These are phyloP conservation scores for Aplidium turbinatum DNA, from an alignment of 23 tunicate species.

Conservation along the genomic window DNA sequence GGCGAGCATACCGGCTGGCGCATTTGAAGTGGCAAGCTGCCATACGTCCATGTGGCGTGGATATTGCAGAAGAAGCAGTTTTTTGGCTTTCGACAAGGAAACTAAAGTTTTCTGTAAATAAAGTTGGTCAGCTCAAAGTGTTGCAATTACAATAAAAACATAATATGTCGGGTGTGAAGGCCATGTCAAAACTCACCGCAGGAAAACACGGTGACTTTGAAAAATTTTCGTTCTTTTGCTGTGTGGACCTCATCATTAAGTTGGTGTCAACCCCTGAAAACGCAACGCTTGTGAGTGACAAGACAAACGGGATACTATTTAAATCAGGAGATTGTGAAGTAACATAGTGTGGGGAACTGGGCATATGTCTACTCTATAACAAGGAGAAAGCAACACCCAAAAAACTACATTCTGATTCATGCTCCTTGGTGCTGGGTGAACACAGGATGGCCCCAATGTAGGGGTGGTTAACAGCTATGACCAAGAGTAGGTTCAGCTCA, in stretches of 20 bases:
- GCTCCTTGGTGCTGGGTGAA: no score
- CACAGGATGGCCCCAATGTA: no score
- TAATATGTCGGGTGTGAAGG: background rate
- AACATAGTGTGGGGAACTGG: background rate
- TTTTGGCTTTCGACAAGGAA: conserved; percentile 24
- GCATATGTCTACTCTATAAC: no score
- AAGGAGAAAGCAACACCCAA: no score
- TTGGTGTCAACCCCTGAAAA: conserved; percentile 62
- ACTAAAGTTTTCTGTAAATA: conserved; percentile 35
- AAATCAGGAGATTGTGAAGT: background rate
- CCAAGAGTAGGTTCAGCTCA: no score
- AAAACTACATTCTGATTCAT: no score
- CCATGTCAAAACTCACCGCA: conserved; percentile 15
- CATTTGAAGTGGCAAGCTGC: conserved; percentile 26
- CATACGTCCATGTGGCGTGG: conserved; percentile 59
- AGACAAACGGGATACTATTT: no score
- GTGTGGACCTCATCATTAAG: conserved; percentile 20
- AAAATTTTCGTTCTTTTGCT: background rate
- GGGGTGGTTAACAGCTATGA: no score
- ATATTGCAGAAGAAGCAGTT: conserved; percentile 61
- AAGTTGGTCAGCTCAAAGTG: background rate
- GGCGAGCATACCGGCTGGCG: conserved; percentile 5
- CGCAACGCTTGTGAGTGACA: background rate
- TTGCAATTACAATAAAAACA: background rate
- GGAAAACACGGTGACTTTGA: conserved; percentile 55